Base-by-base conservation (phyloP, 2,888 invertebrate species). In the Iphiclides podalirius region DNA sequence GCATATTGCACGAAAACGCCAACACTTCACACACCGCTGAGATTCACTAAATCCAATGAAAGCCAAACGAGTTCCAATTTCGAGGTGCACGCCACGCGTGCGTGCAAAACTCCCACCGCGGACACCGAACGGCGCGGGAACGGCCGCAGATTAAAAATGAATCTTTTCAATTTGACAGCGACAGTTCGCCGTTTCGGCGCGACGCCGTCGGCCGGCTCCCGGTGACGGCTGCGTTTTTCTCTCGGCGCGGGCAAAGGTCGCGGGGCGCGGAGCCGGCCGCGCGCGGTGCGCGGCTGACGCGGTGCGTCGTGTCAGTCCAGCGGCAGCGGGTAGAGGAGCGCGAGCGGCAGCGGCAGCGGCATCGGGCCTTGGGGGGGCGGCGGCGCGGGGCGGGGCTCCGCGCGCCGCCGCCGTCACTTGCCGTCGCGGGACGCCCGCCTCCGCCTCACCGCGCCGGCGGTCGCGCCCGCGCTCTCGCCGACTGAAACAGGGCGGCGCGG, bases 351-450 rank as follows among this genome's bases (percentile, higher is more conserved):
- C 48, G 59, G 55, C 41, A 54, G 54, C 54, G 59, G 55, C 40
- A 53, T 53, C 53, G 57, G 51, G 49, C 61, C 55, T 45, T n/a
- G n/a, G n/a, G 48, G 55, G 41, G 57, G 57, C 40, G 57, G 61
- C 51, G 61, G 49, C 54, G 58, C 63, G 55, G 61, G 79, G 80
- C 75, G 73, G 73, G 77, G 79, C 80, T 79, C 87, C 89, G 89
- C 82, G 81, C 80, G 84, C 72, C 82, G 89, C 91, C 87, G 81
- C 79, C 90, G 92, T 93, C 93, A 94, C 93, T 93, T 93, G 90
- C 91, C 92, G 86, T 93, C 93, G 78, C 93, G 92, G 57, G 93
- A 93, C 63, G 90, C 89, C 72, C 93, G 91, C 73, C 93, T 90
- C 68, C 93, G 88, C 63, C 91, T 88, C 55, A 70, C 75, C 53